These are phyloP conservation scores for Myotis davidii DNA, from an alignment of 2,113 vertebrate genomes.

Conservation along the genomic window DNA sequence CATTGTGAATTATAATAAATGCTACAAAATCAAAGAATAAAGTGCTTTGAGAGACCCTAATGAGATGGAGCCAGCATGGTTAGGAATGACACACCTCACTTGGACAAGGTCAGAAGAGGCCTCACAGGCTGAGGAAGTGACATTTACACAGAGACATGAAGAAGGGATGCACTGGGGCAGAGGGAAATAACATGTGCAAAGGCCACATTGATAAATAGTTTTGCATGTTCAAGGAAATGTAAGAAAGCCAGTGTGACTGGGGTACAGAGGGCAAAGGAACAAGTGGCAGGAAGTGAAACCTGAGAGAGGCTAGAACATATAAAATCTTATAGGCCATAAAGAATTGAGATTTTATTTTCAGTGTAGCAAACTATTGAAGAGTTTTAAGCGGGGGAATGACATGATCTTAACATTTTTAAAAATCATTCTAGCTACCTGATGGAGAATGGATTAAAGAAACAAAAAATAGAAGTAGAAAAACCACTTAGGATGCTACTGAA, in stretches of 20 bases:
- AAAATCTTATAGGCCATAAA: background rate
- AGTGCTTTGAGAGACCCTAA: background rate
- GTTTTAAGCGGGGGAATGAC: background rate
- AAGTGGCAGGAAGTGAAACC: background rate
- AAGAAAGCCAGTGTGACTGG: background rate
- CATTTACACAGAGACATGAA: background rate
- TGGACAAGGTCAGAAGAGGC: background rate
- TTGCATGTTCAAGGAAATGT: background rate
- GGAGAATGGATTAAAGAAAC: background rate
- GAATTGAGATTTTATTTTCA: slow-evolving; percentile 18
- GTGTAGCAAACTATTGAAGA: background rate
- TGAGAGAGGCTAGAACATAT: background rate
- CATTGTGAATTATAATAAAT: slow-evolving; percentile 40
- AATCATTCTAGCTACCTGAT: background rate
- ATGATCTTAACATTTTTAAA: slow-evolving; percentile 3
- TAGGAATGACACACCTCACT: background rate
- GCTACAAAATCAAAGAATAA: background rate
- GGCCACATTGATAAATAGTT: background rate
- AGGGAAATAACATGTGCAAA: background rate
- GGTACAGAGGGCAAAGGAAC: background rate
- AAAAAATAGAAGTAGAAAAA: background rate
- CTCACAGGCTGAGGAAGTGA: background rate
- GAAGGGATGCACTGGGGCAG: background rate
- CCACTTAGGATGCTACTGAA: background rate
- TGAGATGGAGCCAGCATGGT: background rate